Evolutionary conservation across 1,140 invertebrate genomes (phyloP).

Genomic region (Drosophila arawakana): DNA sequence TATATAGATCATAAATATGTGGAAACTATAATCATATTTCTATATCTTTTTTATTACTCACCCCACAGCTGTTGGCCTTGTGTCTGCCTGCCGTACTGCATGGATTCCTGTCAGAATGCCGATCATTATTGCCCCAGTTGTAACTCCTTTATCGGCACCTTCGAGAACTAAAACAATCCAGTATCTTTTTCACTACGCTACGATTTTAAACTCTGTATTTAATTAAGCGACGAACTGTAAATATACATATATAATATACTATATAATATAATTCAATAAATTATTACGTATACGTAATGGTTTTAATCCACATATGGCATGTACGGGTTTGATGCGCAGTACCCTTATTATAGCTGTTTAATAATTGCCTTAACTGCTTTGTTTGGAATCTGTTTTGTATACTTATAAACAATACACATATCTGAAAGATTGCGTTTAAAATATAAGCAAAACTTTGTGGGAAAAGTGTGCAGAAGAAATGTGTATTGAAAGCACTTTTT

Average conservation of each 20-base stretch:
- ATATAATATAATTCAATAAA: slow-evolving; percentile 21
- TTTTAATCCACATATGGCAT: slow-evolving; percentile 3
- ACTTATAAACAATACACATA: no score
- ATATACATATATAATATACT: slow-evolving; percentile 17
- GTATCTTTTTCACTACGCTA: no score
- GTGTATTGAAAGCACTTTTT: no score
- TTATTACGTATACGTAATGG: slow-evolving; percentile 32
- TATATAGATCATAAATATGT: slow-evolving; percentile 2
- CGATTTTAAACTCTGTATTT: neutral
- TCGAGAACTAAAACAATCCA: slow-evolving; percentile 54
- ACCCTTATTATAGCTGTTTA: neutral
- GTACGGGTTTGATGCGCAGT: slow-evolving; percentile 1
- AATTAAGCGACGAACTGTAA: slow-evolving; percentile 23
- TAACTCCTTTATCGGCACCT: slow-evolving; percentile 87
- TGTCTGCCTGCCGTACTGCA: slow-evolving; percentile 88
- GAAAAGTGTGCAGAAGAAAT: no score
- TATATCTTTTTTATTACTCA: slow-evolving; percentile 2
- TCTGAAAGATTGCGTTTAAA: no score
- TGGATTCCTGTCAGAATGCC: slow-evolving; percentile 87
- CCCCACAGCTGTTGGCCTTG: slow-evolving; percentile 73
- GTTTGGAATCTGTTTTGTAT: neutral
- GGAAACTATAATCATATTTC: neutral
- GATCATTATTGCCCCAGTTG: slow-evolving; percentile 90
- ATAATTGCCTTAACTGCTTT: neutral
- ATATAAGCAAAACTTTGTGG: no score